Evolutionary conservation across 2,888 invertebrate genomes (phyloP).

Genomic region (Labia minor): DNA sequence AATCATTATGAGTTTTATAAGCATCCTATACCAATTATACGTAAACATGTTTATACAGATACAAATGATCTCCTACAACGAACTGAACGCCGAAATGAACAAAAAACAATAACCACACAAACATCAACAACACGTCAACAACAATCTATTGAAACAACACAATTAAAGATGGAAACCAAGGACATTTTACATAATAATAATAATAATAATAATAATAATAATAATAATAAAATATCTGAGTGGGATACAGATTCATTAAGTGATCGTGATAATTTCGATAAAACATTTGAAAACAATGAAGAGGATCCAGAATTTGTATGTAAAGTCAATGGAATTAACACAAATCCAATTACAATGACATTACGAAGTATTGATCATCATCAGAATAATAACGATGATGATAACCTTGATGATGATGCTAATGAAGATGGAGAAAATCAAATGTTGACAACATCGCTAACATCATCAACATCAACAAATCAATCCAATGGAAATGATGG

Average conservation of each 20-base stretch:
- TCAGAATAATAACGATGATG: not conserved
- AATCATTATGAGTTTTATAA: conserved; percentile 23
- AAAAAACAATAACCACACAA: too few species aligned
- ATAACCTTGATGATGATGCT: not conserved
- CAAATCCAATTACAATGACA: not conserved
- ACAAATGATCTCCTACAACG: conserved; percentile 19
- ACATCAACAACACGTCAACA: too few species aligned
- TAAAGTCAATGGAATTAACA: not conserved
- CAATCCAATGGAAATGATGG: not conserved
- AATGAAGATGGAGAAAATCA: too few species aligned
- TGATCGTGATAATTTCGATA: not conserved
- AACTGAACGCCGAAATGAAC: not conserved
- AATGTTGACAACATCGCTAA: too few species aligned
- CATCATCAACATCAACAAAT: not conserved
- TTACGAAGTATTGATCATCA: not conserved
- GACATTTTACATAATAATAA: not conserved
- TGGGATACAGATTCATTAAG: not conserved
- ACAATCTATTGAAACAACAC: not conserved
- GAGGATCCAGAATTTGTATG: not conserved
- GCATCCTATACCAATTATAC: conserved; percentile 16
- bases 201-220: not conserved
- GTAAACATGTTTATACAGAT: conserved; percentile 21
- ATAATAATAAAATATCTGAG: not conserved
- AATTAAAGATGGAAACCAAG: not conserved
- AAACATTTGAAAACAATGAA: not conserved